Base-by-base conservation (phyloP, 2,888 invertebrate genomes). In the Spodoptera exigua region DNA sequence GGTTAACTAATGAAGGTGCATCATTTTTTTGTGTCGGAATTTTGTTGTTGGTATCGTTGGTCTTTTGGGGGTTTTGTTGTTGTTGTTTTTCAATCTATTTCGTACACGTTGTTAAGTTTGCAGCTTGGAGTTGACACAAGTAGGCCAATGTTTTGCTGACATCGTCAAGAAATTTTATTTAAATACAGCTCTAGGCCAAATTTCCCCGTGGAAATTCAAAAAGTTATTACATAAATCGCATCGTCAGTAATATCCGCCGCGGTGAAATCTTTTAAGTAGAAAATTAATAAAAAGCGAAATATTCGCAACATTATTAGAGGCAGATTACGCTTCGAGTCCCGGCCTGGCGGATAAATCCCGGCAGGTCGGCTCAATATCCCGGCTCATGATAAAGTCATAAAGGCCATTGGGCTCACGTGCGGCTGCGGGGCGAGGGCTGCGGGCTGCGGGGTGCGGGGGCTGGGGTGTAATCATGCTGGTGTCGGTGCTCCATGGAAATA, bases 331-430 rank as follows among this genome's bases (percentile, higher is more conserved):
- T 47, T 36, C 7, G 44, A 59, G 60, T 70, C 53, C 63, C 44
- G 70, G 73, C 37, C 16, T 35, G 45, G 13, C 70, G 63, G 55
- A 39, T 70, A 62, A 70, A 62, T 52, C 55, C 74, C 18, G 70
- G 70, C 45, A 61, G 70, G 74, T 74, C 65, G 58, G 49, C 43
- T 58, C 63, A 72, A 75, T 74, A 75, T 74, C 67, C 67, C 76
- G 67, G 62, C 61, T 71, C 79, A 76, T 75, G 76, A 75, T 75
- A 76, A 75, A 78, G 68, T 59, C 72, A 67, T 78, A 67, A 60
- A 56, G 47, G 54, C 59, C 57, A 68, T 71, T 72, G 56, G 60
- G 57, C 54, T 56, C 74, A 66, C 78, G 74, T 74, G 78, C 59
- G 52, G 45, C 48, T 43, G 44, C 48, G 47, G 47, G 11, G 34